These are phyloP conservation scores for Anabas testudineus DNA, from an alignment of 2,797 vertebrate genomes.

Conservation along the genomic window DNA sequence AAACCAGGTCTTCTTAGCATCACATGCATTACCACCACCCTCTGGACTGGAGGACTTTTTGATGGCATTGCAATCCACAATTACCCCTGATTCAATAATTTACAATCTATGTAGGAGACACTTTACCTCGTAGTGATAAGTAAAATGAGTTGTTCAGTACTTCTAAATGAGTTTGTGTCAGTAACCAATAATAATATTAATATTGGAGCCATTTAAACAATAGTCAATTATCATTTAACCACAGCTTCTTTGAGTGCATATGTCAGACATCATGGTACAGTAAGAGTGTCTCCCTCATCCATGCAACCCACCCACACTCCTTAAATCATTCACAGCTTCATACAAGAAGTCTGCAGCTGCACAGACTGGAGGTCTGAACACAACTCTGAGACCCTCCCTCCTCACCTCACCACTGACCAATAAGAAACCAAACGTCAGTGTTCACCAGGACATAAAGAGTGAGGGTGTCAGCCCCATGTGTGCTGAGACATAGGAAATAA, in stretches of 20 bases:
- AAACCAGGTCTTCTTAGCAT: not conserved
- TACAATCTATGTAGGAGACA: not conserved
- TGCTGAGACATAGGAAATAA: slow-evolving; percentile 38
- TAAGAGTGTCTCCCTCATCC: not conserved
- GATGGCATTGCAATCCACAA: not conserved
- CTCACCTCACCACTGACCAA: slow-evolving; percentile 42
- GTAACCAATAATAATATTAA: too few species aligned
- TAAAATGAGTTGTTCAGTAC: not conserved
- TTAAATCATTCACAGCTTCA: slow-evolving; percentile 25
- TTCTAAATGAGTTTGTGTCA: not conserved
- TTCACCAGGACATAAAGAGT: slow-evolving; percentile 8
- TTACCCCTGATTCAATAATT: not conserved
- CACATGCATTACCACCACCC: not conserved
- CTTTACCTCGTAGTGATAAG: too few species aligned
- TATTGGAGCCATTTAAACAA: not conserved
- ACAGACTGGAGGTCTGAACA: slow-evolving; percentile 31
- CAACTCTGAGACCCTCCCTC: slow-evolving; percentile 30
- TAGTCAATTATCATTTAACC: not conserved
- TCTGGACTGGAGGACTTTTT: not conserved
- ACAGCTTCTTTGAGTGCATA: not conserved
- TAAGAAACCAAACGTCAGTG: slow-evolving; percentile 50
- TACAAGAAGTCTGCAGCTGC: slow-evolving; percentile 39
- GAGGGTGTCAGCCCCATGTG: slow-evolving; percentile 21
- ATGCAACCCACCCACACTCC: not conserved
- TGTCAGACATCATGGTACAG: not conserved